These are phyloP conservation scores for Discoglossus pictus DNA, from an alignment of 2,797 vertebrate genomes.

Conservation along the genomic window DNA sequence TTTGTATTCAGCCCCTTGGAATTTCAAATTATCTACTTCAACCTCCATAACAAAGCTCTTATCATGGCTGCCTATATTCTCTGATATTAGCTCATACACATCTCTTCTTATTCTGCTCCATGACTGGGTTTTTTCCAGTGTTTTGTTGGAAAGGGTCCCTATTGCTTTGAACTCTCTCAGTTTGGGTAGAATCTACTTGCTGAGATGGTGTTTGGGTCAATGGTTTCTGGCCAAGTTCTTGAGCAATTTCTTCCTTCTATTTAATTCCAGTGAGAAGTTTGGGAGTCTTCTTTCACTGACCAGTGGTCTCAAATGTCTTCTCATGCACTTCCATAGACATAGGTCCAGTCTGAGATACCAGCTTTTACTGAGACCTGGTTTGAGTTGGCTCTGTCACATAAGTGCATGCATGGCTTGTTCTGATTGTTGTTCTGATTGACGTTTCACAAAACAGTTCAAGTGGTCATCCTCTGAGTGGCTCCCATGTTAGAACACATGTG, in stretches of 20 bases:
- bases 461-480: constrained; percentile 93
- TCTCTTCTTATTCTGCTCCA: constrained; percentile 96
- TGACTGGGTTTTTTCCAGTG: constrained; percentile 97
- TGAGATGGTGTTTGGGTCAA: constrained; percentile 60
- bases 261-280: constrained; percentile 93
- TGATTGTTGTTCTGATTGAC: constrained; percentile 93
- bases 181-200: constrained; percentile 61
- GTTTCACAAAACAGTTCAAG: constrained; percentile 96
- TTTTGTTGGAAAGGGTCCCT: constrained; percentile 94
- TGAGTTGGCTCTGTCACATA: constrained; percentile 95
- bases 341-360: constrained; percentile 91
- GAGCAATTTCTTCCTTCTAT: constrained; percentile 76
- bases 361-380: constrained; percentile 91
- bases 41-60: constrained; percentile 98
- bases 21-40: constrained; percentile 93
- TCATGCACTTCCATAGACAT: constrained; percentile 96
- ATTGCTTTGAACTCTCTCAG: constrained; percentile 82
- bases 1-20: constrained; percentile 96
- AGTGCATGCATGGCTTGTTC: constrained; percentile 94
- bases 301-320: constrained; percentile 87
- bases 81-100: constrained; percentile 91
- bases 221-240: constrained; percentile 72
- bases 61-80: constrained; percentile 94
- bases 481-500: constrained; percentile 89
- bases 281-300: constrained; percentile 93